A percentile compares a stretch with the other conserved stretches of the same genome.
phyloP scores from a whole-genome alignment of 2,888 invertebrate genomes.

The Drymonia ruficornis region DNA sequence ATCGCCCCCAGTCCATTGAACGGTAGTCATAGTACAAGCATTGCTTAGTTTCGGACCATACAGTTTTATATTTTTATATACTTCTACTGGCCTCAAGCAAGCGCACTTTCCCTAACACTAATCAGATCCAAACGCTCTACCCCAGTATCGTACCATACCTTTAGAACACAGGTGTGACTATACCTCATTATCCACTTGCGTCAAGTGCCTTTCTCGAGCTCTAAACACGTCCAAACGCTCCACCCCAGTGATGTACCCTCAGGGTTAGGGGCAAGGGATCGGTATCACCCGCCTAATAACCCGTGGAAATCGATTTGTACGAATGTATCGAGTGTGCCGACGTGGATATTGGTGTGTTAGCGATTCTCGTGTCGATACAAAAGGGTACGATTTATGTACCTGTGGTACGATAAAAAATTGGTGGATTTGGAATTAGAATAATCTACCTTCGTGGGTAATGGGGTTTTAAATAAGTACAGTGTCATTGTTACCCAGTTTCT shows the following conservation, averaged over 20 bases:
- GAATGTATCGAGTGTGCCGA: conserved; percentile 25
- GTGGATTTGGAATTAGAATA: neutral
- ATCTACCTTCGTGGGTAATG: no score
- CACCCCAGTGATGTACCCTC: conserved; percentile 1
- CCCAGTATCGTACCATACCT: no score
- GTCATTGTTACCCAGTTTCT: no score
- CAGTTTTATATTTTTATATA: no score
- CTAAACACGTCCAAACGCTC: neutral
- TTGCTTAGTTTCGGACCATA: no score
- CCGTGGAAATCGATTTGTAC: conserved; percentile 17
- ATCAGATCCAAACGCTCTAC: neutral
- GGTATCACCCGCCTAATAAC: conserved; percentile 19
- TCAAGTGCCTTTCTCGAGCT: neutral
- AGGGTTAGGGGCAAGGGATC: conserved; percentile 7
- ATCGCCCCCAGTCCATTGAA: no score
- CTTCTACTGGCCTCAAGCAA: no score
- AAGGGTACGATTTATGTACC: conserved; percentile 4
- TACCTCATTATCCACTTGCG: no score
- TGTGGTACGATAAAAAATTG: neutral
- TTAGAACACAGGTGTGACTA: no score
- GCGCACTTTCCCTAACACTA: neutral
- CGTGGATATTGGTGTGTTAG: conserved; percentile 16
- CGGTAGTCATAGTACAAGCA: no score
- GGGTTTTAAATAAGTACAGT: no score
- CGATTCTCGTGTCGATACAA: conserved; percentile 3